Conservation (phyloP, 2,888 invertebrate species). For the Tiliacea aurago region DNA sequence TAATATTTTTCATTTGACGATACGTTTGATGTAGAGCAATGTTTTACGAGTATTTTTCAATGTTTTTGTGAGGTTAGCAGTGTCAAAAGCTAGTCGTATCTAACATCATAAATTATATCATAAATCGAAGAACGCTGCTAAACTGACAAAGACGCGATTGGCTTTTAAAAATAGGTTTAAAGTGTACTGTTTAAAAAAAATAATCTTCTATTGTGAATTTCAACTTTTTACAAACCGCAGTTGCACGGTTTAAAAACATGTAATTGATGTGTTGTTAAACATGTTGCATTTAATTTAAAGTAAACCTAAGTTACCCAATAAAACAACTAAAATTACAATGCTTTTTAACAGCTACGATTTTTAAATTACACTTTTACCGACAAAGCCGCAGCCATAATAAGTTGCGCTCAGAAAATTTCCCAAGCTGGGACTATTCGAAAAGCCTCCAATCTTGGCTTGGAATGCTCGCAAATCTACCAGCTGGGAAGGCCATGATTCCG, state of each 20-base stretch:
- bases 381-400: slow-evolving; percentile 31
- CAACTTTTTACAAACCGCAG: neutral
- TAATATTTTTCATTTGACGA: slow-evolving; percentile 22
- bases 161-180: neutral
- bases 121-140: neutral
- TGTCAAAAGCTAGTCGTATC: neutral
- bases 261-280: neutral
- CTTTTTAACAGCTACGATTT: neutral
- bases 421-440: slow-evolving; percentile 19
- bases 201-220: neutral
- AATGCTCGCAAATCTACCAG: slow-evolving; percentile 31
- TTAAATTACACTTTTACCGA: neutral
- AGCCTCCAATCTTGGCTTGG: slow-evolving; percentile 43
- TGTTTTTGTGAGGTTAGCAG: neutral
- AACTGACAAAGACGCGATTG: neutral
- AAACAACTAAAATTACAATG: neutral
- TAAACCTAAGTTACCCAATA: neutral
- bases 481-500: slow-evolving; percentile 11
- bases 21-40: neutral
- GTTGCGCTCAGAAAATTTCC: slow-evolving; percentile 22
- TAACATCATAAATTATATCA: neutral
- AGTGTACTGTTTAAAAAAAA: neutral
- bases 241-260: neutral
- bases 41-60: neutral
- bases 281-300: neutral